Conservation (phyloP, 23 tunicate genomes). For the Phallusia fumigata region DNA sequence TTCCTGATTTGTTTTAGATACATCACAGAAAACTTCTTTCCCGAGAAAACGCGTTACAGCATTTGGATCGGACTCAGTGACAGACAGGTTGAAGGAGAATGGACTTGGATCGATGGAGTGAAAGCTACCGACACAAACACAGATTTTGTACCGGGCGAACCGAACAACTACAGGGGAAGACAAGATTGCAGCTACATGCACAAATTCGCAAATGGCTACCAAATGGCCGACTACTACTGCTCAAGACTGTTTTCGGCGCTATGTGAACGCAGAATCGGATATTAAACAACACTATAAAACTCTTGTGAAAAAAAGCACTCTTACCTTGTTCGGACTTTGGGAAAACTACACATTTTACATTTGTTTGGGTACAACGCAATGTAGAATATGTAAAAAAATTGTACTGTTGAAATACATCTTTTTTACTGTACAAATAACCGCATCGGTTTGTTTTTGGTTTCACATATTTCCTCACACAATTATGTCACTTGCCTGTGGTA, state of each 20-base stretch:
- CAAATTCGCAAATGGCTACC: neutral
- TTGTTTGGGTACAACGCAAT: too few relatives aligned
- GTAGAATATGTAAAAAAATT: too few relatives aligned
- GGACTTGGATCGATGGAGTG: constrained; percentile 16
- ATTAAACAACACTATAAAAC: neutral
- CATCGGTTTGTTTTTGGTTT: too few relatives aligned
- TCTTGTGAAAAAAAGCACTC: too few relatives aligned
- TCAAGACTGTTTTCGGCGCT: constrained; percentile 7
- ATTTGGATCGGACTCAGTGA: constrained; percentile 27
- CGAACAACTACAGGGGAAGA: constrained; percentile 11
- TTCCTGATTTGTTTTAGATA: neutral
- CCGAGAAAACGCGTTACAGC: constrained; percentile 17
- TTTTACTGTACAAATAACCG: too few relatives aligned
- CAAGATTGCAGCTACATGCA: constrained; percentile 22
- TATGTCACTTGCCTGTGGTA: too few relatives aligned
- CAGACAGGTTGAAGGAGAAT: constrained; percentile 10
- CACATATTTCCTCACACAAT: too few relatives aligned
- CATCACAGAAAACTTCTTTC: constrained; percentile 1
- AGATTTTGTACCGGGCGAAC: constrained; percentile 26
- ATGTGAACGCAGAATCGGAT: constrained; percentile 16
- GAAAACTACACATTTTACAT: too few relatives aligned
- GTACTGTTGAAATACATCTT: too few relatives aligned
- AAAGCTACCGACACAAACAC: constrained; percentile 2
- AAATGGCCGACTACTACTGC: constrained; percentile 21
- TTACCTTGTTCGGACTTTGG: too few relatives aligned